Conservation (phyloP, 2,888 invertebrate genomes). For the Coleophora flavipennella region DNA sequence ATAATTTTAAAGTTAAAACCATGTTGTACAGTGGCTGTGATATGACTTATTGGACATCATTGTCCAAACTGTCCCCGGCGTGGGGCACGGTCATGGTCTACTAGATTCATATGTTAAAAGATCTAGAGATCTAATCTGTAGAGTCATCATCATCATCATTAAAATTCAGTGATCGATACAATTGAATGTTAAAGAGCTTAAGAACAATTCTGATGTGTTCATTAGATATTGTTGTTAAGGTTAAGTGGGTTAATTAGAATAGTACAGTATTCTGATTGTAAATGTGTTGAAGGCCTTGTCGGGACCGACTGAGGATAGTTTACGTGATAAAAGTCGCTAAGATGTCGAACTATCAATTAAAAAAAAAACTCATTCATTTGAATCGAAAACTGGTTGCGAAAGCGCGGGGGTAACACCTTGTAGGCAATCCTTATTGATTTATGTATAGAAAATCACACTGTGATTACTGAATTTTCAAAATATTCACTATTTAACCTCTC, state of each 20-base stretch:
- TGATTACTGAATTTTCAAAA: no score
- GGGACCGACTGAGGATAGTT: neutral
- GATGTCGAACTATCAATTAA: no score
- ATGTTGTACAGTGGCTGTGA: constrained; percentile 59
- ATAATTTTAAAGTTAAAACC: constrained; percentile 19
- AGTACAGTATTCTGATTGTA: constrained; percentile 1
- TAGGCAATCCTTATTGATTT: no score
- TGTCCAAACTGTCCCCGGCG: constrained; percentile 20
- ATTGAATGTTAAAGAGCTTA: constrained; percentile 2
- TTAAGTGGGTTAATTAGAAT: constrained; percentile 1
- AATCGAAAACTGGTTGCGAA: no score
- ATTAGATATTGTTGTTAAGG: no score
- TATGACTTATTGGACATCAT: constrained; percentile 22
- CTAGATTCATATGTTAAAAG: constrained; percentile 49
- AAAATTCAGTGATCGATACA: neutral
- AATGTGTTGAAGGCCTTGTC: neutral
- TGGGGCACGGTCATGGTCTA: constrained; percentile 19
- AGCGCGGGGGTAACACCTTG: no score
- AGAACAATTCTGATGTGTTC: no score
- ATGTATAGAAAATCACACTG: no score
- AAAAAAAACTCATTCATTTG: no score
- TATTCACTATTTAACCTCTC: no score
- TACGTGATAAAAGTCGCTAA: no score
- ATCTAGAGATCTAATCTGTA: constrained; percentile 22
- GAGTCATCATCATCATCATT: constrained; percentile 8